Percentiles rank a stretch among this genome's conserved stretches.
These are phyloP conservation scores for Antheraea assamensis DNA, from an alignment of 2,888 invertebrate genomes.

Conservation along the genomic window DNA sequence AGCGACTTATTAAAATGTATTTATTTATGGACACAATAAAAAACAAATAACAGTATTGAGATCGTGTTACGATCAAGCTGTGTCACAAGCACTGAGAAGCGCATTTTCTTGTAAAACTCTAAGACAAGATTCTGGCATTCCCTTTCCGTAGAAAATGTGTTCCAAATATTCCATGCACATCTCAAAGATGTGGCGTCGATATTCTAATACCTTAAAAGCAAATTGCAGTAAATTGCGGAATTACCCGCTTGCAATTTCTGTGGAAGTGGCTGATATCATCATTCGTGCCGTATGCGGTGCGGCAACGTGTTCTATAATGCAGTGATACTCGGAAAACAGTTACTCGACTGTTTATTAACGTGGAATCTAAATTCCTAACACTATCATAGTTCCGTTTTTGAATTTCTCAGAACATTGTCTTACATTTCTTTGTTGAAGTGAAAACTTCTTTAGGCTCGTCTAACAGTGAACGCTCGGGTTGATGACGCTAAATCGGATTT, in stretches of 20 bases:
- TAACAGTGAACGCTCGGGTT: no score
- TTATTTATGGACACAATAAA: background rate
- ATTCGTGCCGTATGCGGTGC: slow-evolving; percentile 19
- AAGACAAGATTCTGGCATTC: background rate
- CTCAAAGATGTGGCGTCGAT: slow-evolving; percentile 16
- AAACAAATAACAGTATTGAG: background rate
- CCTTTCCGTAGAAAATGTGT: background rate
- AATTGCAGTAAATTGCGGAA: slow-evolving; percentile 58
- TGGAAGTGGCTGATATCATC: slow-evolving; percentile 51
- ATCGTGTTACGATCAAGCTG: background rate
- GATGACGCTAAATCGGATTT: no score
- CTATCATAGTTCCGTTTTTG: background rate
- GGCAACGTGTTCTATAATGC: slow-evolving; percentile 19
- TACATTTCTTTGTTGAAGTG: no score
- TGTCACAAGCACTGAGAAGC: background rate
- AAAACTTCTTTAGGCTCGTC: no score
- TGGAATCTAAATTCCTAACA: background rate
- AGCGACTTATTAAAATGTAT: no score
- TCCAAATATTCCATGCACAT: slow-evolving; percentile 11
- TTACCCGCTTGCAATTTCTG: slow-evolving; percentile 50
- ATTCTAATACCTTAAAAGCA: slow-evolving; percentile 47
- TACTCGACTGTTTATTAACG: slow-evolving; percentile 6
- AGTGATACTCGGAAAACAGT: slow-evolving; percentile 4
- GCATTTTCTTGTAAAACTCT: background rate
- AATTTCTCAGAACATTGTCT: background rate